Conservation (phyloP, 2,888 invertebrate species). For the Sabatieria punctata region DNA sequence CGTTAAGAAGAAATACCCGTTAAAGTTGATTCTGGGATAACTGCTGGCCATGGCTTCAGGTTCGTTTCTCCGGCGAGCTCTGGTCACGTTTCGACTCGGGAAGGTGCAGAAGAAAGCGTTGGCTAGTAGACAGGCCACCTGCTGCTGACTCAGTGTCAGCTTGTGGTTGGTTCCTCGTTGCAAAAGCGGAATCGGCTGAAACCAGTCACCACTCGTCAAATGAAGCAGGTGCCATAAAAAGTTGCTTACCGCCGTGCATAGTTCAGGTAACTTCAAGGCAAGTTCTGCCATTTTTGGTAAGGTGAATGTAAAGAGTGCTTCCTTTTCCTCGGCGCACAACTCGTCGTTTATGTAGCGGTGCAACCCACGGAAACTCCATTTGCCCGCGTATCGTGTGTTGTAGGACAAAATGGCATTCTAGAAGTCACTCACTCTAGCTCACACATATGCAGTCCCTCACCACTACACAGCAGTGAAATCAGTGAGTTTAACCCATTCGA, state of each 20-base stretch:
- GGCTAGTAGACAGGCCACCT: slow-evolving; percentile 66
- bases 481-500: too few relatives aligned
- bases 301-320: slow-evolving; percentile 34
- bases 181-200: slow-evolving; percentile 55
- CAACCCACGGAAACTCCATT: slow-evolving; percentile 33
- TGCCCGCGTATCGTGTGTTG: slow-evolving; percentile 30
- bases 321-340: slow-evolving; percentile 15
- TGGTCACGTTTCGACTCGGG: slow-evolving; percentile 46
- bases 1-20: slow-evolving; percentile 42
- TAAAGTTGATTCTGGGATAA: slow-evolving; percentile 77
- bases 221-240: neutral
- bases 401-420: slow-evolving; percentile 35
- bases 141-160: slow-evolving; percentile 46
- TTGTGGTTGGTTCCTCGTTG: slow-evolving; percentile 43
- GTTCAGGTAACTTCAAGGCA: slow-evolving; percentile 56
- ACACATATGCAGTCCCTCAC: too few relatives aligned
- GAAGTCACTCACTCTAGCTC: too few relatives aligned
- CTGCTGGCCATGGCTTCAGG: slow-evolving; percentile 12
- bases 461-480: too few relatives aligned
- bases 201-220: neutral
- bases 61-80: slow-evolving; percentile 14
- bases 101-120: slow-evolving; percentile 92
- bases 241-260: slow-evolving; percentile 45
- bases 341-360: slow-evolving; percentile 28
- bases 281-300: slow-evolving; percentile 60